phyloP scores from a whole-genome alignment of 2,888 invertebrate genomes.

The Xylota sylvarum region DNA sequence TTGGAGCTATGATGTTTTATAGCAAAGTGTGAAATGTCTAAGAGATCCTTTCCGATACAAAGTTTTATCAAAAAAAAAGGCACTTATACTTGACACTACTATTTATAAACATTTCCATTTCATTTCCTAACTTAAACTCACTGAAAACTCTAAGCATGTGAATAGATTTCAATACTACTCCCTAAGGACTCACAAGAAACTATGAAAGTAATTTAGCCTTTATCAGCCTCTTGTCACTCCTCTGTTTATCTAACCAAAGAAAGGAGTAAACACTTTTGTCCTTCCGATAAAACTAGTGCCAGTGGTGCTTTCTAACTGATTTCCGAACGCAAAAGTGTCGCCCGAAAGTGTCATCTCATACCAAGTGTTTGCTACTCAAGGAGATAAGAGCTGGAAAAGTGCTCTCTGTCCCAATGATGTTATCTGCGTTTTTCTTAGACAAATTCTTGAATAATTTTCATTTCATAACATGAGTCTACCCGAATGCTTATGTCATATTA shows the following conservation, averaged over 20 bases:
- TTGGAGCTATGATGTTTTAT: too few species aligned
- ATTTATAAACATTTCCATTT: neutral
- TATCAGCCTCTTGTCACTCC: conserved; percentile 5
- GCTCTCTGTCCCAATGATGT: too few species aligned
- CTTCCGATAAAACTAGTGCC: conserved; percentile 2
- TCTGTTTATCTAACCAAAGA: neutral
- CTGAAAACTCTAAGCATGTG: neutral
- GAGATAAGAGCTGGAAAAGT: neutral
- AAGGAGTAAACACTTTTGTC: conserved; percentile 10
- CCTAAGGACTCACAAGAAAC: neutral
- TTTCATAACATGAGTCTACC: conserved; percentile 7
- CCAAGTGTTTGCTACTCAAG: neutral
- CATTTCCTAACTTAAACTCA: neutral
- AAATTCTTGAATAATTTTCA: conserved; percentile 2
- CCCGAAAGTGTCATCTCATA: conserved; percentile 21
- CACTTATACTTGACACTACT: neutral
- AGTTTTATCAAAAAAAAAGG: neutral
- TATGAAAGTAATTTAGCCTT: neutral
- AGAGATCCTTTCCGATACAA: too few species aligned
- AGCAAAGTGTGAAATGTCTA: too few species aligned
- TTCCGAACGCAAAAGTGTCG: conserved; percentile 18
- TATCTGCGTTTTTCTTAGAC: neutral
- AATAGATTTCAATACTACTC: neutral
- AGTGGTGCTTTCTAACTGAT: neutral
- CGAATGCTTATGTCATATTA: neutral